Evolutionary conservation across 2,113 vertebrate genomes (phyloP).

Genomic region (Thunnus thynnus): DNA sequence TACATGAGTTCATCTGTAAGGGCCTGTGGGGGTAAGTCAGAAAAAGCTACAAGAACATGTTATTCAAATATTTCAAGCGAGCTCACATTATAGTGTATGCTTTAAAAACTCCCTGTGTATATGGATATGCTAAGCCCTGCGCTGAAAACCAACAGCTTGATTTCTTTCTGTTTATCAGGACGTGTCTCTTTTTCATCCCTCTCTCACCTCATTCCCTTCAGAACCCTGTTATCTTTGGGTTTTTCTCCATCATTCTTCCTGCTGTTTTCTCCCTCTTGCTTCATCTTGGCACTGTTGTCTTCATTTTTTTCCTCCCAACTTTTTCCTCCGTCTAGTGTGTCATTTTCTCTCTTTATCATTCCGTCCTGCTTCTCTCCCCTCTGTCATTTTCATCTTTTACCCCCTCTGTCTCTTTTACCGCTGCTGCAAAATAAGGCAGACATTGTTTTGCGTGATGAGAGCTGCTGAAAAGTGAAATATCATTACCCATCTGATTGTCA

Average conservation of each 20-base stretch:
- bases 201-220: conserved; percentile 56
- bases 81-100: conserved; percentile 1
- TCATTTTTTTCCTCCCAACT: conserved; percentile 51
- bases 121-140: conserved; percentile 16
- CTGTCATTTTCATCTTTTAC: conserved; percentile 61
- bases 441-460: conserved; percentile 61
- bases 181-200: conserved; percentile 55
- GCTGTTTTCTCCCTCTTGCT: conserved; percentile 47
- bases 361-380: conserved; percentile 37
- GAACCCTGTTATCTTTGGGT: conserved; percentile 53
- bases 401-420: conserved; percentile 24
- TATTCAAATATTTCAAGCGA: conserved; percentile 5
- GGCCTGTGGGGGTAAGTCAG: not conserved
- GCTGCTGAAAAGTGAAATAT: conserved; percentile 63
- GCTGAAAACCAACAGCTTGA: conserved; percentile 59
- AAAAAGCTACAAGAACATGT: not conserved
- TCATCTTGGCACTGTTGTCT: conserved; percentile 59
- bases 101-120: conserved; percentile 13
- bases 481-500: conserved; percentile 64
- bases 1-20: not conserved
- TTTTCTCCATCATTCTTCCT: conserved; percentile 50
- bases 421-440: conserved; percentile 57
- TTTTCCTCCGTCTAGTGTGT: conserved; percentile 40
- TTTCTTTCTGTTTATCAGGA: conserved; percentile 62
- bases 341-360: conserved; percentile 63